Evolutionary conservation across 2,113 vertebrate species (phyloP), one percentile per base, ranked within the genome.

Genomic region (Lynx canadensis): DNA sequence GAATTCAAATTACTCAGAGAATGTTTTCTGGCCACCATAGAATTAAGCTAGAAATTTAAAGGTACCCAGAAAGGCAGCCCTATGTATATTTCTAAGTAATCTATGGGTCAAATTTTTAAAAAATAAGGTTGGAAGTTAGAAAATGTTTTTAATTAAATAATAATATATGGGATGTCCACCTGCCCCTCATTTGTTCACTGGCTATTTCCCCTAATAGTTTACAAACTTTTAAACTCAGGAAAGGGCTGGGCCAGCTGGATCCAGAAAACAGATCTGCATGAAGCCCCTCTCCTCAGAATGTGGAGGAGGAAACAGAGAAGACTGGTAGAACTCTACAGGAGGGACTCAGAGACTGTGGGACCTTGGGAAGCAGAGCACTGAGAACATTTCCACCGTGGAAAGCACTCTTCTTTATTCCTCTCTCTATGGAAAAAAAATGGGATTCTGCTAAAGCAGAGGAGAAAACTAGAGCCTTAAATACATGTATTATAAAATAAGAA

Each of bases 1-100:
- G 27, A 86, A 93, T 60, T 87, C 52, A 45, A 19, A 11, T 84
- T 36, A 68, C n/a, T 48, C 41, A 38, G 57, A 74, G 63, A 57
- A 71, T 82, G 11, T 60, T 83, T 73, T 79, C 81, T 84, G 27
- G 50, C 6, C 15, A 18, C 18, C 18, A 11, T 9, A 36, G 36
- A 92, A 76, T 91, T 76, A 74, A 85, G 15, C 16, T 27, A 84
- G 86, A 91, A 76, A 76, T 55, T 73, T 95, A 65, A 93, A 91
- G 76, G 31, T 45, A 45, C 38, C 29, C 14, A 16, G 83, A 88
- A 71, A 78, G 50, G 48, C 27, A 25, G 4, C 4, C 38, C 29
- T 68, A 16, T 60, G 33, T 55, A 21, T 3, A 27, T 10, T 83
- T 86, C 8, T 33, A 68, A 88, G n/a, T 83, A 68, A 93, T 14